These are phyloP conservation scores for Stichodactyla mertensii DNA, from an alignment of 64 coral and sea anemone species.

Conservation along the genomic window DNA sequence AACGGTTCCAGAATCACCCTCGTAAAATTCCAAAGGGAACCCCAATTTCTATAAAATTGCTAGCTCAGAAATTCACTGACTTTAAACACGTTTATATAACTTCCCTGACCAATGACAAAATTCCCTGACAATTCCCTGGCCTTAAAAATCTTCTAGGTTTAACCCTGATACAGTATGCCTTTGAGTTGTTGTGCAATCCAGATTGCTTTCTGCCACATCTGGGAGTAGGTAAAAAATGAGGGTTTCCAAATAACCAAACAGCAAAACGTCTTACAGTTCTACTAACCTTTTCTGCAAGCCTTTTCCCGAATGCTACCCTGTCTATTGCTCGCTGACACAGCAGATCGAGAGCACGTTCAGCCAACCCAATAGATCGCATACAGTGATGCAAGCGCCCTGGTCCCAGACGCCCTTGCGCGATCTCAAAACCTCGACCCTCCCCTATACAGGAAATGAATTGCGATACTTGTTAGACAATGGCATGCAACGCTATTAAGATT, in stretches of 20 bases:
- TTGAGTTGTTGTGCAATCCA: too few relatives aligned
- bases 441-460: constrained; percentile 43
- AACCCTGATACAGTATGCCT: too few relatives aligned
- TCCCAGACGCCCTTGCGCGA: constrained; percentile 94
- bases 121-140: too few relatives aligned
- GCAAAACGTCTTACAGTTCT: not conserved
- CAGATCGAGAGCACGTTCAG: constrained; percentile 76
- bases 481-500: too few relatives aligned
- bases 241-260: not conserved
- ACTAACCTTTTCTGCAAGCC: constrained; percentile 79
- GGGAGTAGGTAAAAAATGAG: not conserved
- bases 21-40: too few relatives aligned
- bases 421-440: constrained; percentile 98
- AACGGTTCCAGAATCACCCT: too few relatives aligned
- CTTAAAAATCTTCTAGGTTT: too few relatives aligned
- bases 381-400: constrained; percentile 96
- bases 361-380: constrained; percentile 77
- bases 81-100: too few relatives aligned
- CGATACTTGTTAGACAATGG: not conserved
- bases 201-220: too few relatives aligned
- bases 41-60: too few relatives aligned
- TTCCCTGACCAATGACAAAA: too few relatives aligned
- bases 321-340: constrained; percentile 67
- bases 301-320: constrained; percentile 81
- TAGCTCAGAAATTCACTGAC: too few relatives aligned